Percentiles rank a stretch among this genome's conserved stretches.
phyloP scores from a whole-genome alignment of 1,140 invertebrate genomes.

The Stegodyphus dumicola region DNA sequence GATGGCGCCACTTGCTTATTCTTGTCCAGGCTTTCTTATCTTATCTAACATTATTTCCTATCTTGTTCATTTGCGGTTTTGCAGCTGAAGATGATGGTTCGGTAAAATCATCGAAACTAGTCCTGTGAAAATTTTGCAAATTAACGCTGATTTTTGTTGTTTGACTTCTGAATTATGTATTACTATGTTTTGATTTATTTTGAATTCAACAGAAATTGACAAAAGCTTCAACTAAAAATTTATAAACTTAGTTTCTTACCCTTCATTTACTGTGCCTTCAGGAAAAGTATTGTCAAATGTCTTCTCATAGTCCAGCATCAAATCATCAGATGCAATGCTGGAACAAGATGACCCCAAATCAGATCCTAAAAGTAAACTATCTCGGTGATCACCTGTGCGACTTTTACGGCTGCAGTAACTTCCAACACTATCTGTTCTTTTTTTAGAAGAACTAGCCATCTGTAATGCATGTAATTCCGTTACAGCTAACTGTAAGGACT shows the following conservation, averaged over 20 bases:
- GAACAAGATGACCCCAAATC: constrained; percentile 65
- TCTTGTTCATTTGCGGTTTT: no score
- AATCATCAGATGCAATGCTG: constrained; percentile 67
- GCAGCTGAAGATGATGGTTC: no score
- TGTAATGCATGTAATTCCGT: constrained; percentile 55
- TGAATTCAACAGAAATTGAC: no score
- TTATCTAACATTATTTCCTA: no score
- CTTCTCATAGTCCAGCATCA: constrained; percentile 66
- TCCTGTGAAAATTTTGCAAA: no score
- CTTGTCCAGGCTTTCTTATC: no score
- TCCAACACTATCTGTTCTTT: constrained; percentile 39
- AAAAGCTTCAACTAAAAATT: neutral
- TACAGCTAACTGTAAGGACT: constrained; percentile 45
- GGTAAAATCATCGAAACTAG: no score
- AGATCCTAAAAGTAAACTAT: constrained; percentile 36
- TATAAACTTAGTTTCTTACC: constrained; percentile 7
- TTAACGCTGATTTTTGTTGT: no score
- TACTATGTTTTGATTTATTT: no score
- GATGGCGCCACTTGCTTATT: no score
- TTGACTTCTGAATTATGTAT: no score
- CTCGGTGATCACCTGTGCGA: constrained; percentile 22
- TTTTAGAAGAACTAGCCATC: constrained; percentile 30
- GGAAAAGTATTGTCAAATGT: constrained; percentile 53
- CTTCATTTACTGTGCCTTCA: constrained; percentile 55
- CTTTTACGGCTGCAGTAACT: constrained; percentile 33